These are phyloP conservation scores for Wasmannia auropunctata DNA, from an alignment of 1,140 invertebrate species.

Conservation along the genomic window DNA sequence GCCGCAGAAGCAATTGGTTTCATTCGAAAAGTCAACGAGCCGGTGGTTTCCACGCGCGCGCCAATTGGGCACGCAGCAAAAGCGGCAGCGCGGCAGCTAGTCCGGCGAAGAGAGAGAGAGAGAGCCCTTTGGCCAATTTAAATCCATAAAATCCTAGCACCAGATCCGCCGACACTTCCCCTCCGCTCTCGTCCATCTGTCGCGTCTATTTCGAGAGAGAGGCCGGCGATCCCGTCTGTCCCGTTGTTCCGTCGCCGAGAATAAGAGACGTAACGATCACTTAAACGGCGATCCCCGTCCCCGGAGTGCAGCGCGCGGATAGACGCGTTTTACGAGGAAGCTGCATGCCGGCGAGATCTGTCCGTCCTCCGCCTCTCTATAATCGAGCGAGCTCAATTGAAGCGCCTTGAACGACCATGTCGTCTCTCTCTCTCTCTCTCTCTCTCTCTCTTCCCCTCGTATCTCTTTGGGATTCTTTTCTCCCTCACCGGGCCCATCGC, in stretches of 20 bases:
- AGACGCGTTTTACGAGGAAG: slow-evolving; percentile 57
- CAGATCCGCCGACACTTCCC: neutral
- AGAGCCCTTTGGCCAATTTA: slow-evolving; percentile 63
- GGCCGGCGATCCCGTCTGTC: slow-evolving; percentile 5
- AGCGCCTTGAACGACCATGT: slow-evolving; percentile 59
- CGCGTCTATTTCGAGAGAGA: slow-evolving; percentile 62
- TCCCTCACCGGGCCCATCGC: neutral
- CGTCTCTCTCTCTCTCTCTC: neutral
- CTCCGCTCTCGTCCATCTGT: neutral
- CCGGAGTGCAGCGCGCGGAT: slow-evolving; percentile 36
- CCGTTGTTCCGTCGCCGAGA: neutral
- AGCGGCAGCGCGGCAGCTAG: neutral
- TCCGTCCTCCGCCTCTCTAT: slow-evolving; percentile 31
- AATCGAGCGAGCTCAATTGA: slow-evolving; percentile 77
- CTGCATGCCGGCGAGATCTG: slow-evolving; percentile 29
- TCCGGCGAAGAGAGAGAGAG: no score
- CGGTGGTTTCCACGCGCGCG: slow-evolving; percentile 23
- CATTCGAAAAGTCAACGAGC: slow-evolving; percentile 55
- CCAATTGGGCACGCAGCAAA: slow-evolving; percentile 45
- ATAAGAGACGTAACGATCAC: slow-evolving; percentile 46
- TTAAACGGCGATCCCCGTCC: slow-evolving; percentile 49
- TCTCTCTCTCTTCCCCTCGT: neutral
- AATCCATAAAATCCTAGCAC: slow-evolving; percentile 64
- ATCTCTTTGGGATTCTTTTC: neutral
- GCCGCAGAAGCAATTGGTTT: slow-evolving; percentile 48